These are phyloP conservation scores for Lobophora halterata DNA, from an alignment of 2,888 invertebrate genomes.

Conservation along the genomic window DNA sequence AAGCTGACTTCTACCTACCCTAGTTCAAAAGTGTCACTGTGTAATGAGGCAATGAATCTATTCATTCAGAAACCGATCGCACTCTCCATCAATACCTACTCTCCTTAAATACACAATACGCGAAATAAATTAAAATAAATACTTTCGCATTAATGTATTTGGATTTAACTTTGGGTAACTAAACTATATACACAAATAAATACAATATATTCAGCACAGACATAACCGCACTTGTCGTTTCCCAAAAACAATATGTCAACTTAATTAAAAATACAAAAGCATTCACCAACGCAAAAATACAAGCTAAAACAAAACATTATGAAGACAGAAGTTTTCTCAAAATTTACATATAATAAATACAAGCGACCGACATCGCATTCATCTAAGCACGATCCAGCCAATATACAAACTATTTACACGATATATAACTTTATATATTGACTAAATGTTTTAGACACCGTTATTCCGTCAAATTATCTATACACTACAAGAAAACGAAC, in stretches of 20 bases:
- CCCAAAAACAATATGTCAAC: conserved; percentile 31
- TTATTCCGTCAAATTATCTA: conserved; percentile 45
- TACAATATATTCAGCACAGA: conserved; percentile 45
- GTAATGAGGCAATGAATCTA: conserved; percentile 13
- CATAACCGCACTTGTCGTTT: conserved; percentile 36
- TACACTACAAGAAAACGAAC: conserved; percentile 50
- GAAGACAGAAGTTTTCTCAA: conserved; percentile 53
- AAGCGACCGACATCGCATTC: conserved; percentile 54
- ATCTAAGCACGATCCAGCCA: conserved; percentile 31
- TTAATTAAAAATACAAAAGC: conserved; percentile 49
- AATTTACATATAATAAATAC: conserved; percentile 76
- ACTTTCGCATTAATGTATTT: conserved; percentile 66
- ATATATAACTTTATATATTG: conserved; percentile 22
- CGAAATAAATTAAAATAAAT: conserved; percentile 43
- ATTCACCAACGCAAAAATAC: conserved; percentile 60
- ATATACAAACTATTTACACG: conserved; percentile 21
- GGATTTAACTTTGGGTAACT: conserved; percentile 74
- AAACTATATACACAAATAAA: conserved; percentile 73
- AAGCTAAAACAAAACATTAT: conserved; percentile 60
- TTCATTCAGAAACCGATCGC: conserved; percentile 54
- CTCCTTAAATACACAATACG: conserved; percentile 49
- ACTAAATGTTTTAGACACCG: conserved; percentile 35
- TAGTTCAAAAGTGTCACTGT: too few relatives aligned
- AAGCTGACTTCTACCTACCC: too few relatives aligned
- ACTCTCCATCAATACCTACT: conserved; percentile 46